These are phyloP conservation scores for Scomberomorus guttatus DNA, from an alignment of 2,797 vertebrate species.

Conservation along the genomic window DNA sequence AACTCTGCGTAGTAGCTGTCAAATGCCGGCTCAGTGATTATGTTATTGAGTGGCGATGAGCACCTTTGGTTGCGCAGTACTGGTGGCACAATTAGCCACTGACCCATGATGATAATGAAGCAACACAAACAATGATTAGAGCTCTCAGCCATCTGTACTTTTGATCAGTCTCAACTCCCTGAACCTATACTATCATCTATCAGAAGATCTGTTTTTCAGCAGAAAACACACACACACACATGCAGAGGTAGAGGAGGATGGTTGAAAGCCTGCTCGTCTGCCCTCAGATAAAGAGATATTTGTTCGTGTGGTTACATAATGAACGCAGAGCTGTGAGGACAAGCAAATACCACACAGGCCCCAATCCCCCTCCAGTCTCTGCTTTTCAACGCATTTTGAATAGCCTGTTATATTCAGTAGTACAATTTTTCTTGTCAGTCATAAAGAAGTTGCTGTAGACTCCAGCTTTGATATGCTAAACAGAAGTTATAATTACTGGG, in stretches of 20 bases:
- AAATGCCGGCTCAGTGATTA: background rate
- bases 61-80: background rate
- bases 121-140: background rate
- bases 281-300: conserved; percentile 65
- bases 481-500: background rate
- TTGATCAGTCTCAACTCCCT: conserved; percentile 5
- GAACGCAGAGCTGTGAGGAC: conserved; percentile 62
- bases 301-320: conserved; percentile 79
- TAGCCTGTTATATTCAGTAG: background rate
- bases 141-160: conserved; percentile 1
- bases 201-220: conserved; percentile 8
- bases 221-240: conserved; percentile 20
- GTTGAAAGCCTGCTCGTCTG: conserved; percentile 50
- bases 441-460: background rate
- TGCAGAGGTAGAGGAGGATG: conserved; percentile 2
- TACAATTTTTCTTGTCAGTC: background rate
- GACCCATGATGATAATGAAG: conserved; percentile 45
- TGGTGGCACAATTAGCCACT: conserved; percentile 51
- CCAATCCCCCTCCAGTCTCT: conserved; percentile 18
- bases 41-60: background rate
- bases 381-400: conserved; percentile 35
- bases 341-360: conserved; percentile 51
- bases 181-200: background rate
- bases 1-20: background rate
- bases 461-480: conserved; percentile 10